A percentile compares a stretch with the other conserved stretches of the same genome.
phyloP scores from a whole-genome alignment of 2,888 invertebrate genomes.

The Stratiomys singularior region DNA sequence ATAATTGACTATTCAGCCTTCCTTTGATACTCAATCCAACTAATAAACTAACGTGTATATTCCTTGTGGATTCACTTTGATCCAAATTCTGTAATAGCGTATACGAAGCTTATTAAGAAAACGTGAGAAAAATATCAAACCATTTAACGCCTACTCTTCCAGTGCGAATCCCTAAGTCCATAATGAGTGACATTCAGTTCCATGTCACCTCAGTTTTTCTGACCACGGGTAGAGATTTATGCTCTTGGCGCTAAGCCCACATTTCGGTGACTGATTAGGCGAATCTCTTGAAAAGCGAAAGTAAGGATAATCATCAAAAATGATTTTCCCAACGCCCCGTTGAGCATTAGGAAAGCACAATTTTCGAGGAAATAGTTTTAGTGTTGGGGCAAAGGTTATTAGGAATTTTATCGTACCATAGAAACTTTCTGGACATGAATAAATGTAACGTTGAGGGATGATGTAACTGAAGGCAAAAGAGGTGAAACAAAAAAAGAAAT shows the following conservation, averaged over 20 bases:
- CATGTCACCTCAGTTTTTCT: not conserved
- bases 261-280: not conserved
- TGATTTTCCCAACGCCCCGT: not conserved
- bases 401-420: no score
- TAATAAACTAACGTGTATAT: no score
- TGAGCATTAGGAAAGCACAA: not conserved
- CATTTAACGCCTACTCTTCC: not conserved
- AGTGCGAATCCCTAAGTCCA: not conserved
- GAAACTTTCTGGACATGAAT: no score
- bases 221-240: not conserved
- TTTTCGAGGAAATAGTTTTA: slow-evolving; percentile 1
- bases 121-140: not conserved
- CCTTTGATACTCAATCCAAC: no score
- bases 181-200: not conserved
- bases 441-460: no score
- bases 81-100: no score
- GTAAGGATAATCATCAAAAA: not conserved
- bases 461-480: no score
- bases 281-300: not conserved
- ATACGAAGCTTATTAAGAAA: not conserved
- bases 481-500: no score
- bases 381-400: not conserved
- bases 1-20: no score
- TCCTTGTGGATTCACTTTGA: no score
- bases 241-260: not conserved